These are phyloP conservation scores for Ispidina picta DNA, from an alignment of 2,797 vertebrate genomes.

Conservation along the genomic window DNA sequence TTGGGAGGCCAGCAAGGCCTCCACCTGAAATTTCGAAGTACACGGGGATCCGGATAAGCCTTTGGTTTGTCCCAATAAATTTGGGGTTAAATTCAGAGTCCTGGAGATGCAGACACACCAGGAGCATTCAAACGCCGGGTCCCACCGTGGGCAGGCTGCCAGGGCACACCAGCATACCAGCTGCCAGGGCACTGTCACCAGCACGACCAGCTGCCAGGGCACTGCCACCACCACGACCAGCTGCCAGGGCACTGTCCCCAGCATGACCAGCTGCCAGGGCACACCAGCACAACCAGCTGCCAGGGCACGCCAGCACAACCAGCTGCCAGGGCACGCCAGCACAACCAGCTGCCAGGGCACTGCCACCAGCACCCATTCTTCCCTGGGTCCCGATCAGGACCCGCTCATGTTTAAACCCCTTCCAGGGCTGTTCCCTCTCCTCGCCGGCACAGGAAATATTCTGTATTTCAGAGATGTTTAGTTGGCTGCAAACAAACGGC, in stretches of 20 bases:
- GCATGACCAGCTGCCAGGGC: no score
- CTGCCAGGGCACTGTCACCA: no score
- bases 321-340: no score
- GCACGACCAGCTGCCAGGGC: no score
- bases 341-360: no score
- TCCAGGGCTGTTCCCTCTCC: background rate
- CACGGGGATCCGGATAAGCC: background rate
- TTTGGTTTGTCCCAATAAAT: background rate
- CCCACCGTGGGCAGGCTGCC: accelerated
- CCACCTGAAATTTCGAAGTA: background rate
- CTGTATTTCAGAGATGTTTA: background rate
- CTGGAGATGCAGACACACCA: accelerated
- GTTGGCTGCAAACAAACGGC: background rate
- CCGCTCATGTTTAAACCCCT: accelerated
- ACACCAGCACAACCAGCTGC: no score
- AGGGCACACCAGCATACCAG: no score
- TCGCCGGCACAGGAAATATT: background rate
- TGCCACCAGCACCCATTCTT: accelerated
- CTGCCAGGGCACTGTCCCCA: no score
- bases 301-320: no score
- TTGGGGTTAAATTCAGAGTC: background rate
- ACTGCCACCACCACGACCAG: no score
- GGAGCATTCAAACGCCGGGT: accelerated
- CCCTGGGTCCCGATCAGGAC: background rate
- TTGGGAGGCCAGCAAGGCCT: background rate